Evolutionary conservation across 1,140 invertebrate genomes (phyloP), one percentile per base, ranked within the genome.

Genomic region (Pinna nobilis): DNA sequence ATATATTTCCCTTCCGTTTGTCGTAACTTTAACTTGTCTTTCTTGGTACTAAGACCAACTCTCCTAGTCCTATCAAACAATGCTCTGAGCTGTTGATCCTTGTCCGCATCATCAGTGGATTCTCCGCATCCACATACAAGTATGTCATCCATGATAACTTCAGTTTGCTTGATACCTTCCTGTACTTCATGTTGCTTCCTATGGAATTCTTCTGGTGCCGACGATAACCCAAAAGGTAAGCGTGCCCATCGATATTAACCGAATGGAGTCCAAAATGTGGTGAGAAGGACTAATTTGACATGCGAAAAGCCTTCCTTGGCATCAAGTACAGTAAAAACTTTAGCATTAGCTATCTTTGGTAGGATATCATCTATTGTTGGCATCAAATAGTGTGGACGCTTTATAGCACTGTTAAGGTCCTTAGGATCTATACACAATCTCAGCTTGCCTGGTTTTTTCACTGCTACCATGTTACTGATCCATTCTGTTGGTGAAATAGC

Each of bases 321-420:
- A 86, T 92, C 90, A 18, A 91, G 65, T 44, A 86, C 88, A 5
- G 84, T 86, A 80, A 91, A 92, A 41, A 88, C 70, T 81, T 84
- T 88, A 64, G 87, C 83, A 35, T 85, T 85, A 32, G 73, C 44
- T 69, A 47, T 13, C n/a, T n/a, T n/a, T n/a, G n/a, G n/a, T n/a
- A n/a, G n/a, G n/a, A 74, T 70, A 18, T 79, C 74, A 7, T 81
- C 74, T 15, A 70, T 37, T 9, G 74, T 72, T 20, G 69, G 60
- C 53, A 76, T 63, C n/a, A 11, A 39, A 33, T 71, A 75, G 20
- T 77, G 57, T 35, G 55, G 55, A 35, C 69, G 69, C 55, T 78
- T 76, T 7, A 78, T 50, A 13, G 51, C 64, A 15, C 23, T 57
- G 41, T 81, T 82, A 20, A 79, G 59, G 9, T 74, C 59, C 25